phyloP scores from a whole-genome alignment of 2,888 invertebrate species.

The Leucania comma region DNA sequence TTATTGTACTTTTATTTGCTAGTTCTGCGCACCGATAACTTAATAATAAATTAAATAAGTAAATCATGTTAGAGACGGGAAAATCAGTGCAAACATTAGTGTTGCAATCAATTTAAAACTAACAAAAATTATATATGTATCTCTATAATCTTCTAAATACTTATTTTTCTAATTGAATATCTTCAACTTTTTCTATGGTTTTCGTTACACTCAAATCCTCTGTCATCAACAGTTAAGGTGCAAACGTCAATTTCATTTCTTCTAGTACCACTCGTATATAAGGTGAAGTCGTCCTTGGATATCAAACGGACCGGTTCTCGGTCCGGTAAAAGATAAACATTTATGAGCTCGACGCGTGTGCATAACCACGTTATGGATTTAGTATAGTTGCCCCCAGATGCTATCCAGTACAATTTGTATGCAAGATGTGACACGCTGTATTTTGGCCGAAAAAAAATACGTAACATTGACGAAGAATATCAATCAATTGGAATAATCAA shows the following conservation, averaged over 20 bases:
- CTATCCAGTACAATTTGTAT: constrained; percentile 43
- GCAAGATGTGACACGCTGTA: constrained; percentile 50
- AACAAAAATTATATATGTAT: no score
- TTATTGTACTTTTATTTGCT: no score
- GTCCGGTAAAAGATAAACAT: constrained; percentile 59
- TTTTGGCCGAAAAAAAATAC: constrained; percentile 5
- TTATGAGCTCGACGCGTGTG: constrained; percentile 66
- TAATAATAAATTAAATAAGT: no score
- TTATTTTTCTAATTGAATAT: background rate
- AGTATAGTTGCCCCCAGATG: constrained; percentile 55
- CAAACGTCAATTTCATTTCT: constrained; percentile 29
- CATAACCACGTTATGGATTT: constrained; percentile 66
- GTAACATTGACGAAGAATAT: background rate
- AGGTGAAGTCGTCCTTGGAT: constrained; percentile 55
- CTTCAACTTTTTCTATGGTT: background rate
- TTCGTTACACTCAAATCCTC: background rate
- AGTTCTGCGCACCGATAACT: no score
- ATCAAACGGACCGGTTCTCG: constrained; percentile 59
- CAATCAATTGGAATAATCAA: background rate
- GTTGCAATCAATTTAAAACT: no score
- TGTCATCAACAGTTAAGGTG: background rate
- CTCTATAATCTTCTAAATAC: no score
- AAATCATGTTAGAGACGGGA: no score
- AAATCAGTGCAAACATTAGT: no score
- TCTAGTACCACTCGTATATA: constrained; percentile 22